Evolutionary conservation across 2,888 invertebrate genomes (phyloP), one percentile per base, ranked within the genome.

Genomic region (Gymnoscelis rufifasciata): DNA sequence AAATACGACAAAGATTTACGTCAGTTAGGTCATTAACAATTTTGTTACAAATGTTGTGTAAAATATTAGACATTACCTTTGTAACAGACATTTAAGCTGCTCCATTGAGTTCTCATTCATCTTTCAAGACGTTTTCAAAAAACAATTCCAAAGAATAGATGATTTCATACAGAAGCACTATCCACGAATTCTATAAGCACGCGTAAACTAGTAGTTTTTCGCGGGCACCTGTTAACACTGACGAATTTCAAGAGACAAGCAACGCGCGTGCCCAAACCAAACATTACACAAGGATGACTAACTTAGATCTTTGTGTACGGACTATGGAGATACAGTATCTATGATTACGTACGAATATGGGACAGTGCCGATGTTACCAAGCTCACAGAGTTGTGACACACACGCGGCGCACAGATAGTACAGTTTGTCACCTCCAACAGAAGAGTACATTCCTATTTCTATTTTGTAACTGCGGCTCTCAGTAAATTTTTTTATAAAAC

Each of bases 271-370:
- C 54, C 58, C 64, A 57, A 61, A 64, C 60, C 64, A 63, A 64
- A 64, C 57, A 64, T 64, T 59, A 58, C 59, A 64, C 62, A 64
- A 64, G 63, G 68, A 74, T 77, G 73, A 75, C 72, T 77, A 71
- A 65, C 64, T 59, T 59, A 58, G 66, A 73, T 73, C 70, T 74
- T 74, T 68, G 73, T 71, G 62, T 63, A 55, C 59, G 54, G 54
- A 67, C 72, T 80, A 79, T 66, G 74, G 68, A 58, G 63, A 56
- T 60, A 54, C 62, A 56, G 56, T 58, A 60, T 59, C 19, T 19
- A 33, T 15, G 70, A 71, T 72, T 71, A 68, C 63, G 57, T 68
- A 68, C 56, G 64, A 70, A 83, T 75, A 70, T 81, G 74, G 84
- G 78, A 64, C 78, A 66, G 19, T 7, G 60, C 24, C n/a, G 14